Conservation (phyloP, 2,888 invertebrate genomes). For the Syritta pipiens region DNA sequence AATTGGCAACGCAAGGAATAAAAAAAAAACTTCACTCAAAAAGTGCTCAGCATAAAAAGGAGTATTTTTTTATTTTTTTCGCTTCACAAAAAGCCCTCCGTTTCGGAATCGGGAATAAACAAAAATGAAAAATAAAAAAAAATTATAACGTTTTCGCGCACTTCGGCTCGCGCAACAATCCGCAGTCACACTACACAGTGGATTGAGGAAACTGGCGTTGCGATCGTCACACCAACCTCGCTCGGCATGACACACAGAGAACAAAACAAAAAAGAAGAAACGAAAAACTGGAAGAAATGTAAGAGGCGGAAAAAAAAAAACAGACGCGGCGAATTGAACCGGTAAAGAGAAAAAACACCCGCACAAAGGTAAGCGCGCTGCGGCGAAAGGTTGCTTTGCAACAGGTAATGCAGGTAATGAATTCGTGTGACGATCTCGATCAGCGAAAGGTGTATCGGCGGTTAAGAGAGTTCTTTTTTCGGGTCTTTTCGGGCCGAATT, state of each 20-base stretch:
- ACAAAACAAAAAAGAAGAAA: constrained; percentile 65
- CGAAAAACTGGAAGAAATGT: constrained; percentile 35
- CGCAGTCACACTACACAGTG: constrained; percentile 44
- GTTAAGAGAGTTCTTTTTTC: constrained; percentile 10
- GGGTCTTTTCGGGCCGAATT: constrained; percentile 26
- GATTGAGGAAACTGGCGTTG: constrained; percentile 52
- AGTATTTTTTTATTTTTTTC: too few species aligned
- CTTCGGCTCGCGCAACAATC: constrained; percentile 44
- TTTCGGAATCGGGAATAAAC: neutral
- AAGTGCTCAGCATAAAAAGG: too few species aligned
- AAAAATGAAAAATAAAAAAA: constrained; percentile 21
- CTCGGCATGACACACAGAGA: constrained; percentile 31
- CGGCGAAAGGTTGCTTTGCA: neutral
- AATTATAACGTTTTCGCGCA: constrained; percentile 47
- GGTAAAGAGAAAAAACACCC: constrained; percentile 65
- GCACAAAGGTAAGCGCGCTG: constrained; percentile 10
- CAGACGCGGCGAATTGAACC: constrained; percentile 55
- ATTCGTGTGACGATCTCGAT: neutral
- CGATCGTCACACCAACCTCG: constrained; percentile 51
- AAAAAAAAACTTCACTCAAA: too few species aligned
- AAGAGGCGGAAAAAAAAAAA: constrained; percentile 1
- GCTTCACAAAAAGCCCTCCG: constrained; percentile 25
- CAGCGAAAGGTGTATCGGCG: neutral
- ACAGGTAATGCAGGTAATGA: constrained; percentile 33
- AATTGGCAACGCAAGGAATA: too few species aligned